Evolutionary conservation across 1,140 invertebrate genomes (phyloP).

Genomic region (Conopomorpha cramerella): DNA sequence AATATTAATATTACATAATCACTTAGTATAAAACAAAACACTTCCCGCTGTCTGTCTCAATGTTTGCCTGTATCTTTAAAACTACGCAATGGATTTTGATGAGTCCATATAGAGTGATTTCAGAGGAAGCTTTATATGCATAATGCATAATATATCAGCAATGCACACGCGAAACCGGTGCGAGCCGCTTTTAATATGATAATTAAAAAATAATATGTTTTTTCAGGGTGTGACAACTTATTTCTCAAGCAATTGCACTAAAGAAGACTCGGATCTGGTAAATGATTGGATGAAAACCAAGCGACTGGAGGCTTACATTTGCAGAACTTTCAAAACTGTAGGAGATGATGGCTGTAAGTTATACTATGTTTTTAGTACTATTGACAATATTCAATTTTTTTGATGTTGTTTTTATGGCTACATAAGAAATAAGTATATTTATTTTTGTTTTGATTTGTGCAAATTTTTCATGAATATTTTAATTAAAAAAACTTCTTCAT

Average conservation of each 20-base stretch:
- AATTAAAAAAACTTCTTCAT: too few species aligned
- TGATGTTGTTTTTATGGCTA: constrained; percentile 1
- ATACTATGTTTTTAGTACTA: background rate
- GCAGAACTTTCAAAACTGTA: constrained; percentile 82
- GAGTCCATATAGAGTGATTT: background rate
- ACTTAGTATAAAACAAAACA: too few species aligned
- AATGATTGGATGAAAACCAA: constrained; percentile 84
- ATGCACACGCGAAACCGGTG: too few species aligned
- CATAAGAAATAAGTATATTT: background rate
- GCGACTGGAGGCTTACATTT: constrained; percentile 85
- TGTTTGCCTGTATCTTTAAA: too few species aligned
- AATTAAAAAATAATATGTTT: too few species aligned
- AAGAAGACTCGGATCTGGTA: constrained; percentile 81
- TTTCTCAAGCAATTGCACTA: constrained; percentile 87
- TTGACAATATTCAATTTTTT: constrained; percentile 1
- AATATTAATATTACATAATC: background rate
- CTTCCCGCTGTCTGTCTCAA: too few species aligned
- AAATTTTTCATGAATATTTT: constrained; percentile 2
- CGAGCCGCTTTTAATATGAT: too few species aligned
- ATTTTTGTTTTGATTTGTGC: background rate
- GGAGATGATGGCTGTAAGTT: constrained; percentile 59
- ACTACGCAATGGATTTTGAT: too few species aligned
- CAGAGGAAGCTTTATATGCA: background rate
- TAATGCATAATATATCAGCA: too few species aligned
- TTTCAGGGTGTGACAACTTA: constrained; percentile 86